Conservation (phyloP, 2,888 invertebrate species). For the Salticus scenicus region DNA sequence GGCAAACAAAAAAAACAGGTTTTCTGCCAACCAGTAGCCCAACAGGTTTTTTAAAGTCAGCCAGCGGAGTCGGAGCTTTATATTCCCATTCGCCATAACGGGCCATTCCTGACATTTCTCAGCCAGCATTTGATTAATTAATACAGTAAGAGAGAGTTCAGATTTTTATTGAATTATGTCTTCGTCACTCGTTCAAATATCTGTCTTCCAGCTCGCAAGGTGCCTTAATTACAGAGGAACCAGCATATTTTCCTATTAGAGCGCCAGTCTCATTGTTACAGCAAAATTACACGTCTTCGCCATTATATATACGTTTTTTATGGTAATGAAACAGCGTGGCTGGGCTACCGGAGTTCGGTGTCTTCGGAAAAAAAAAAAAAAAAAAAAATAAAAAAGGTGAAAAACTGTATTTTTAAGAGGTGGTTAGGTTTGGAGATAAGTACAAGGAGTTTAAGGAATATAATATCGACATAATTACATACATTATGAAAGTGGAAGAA, state of each 20-base stretch:
- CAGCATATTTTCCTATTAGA: constrained; percentile 60
- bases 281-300: constrained; percentile 56
- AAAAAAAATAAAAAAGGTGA: too few species aligned
- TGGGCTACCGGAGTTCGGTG: constrained; percentile 5
- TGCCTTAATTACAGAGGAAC: constrained; percentile 45
- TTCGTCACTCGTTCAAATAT: constrained; percentile 34
- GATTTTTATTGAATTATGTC: constrained; percentile 43
- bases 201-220: constrained; percentile 39
- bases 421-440: too few species aligned
- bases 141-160: background rate
- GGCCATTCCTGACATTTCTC: constrained; percentile 7
- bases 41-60: background rate
- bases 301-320: constrained; percentile 64
- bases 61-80: background rate
- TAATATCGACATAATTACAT: too few species aligned
- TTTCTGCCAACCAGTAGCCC: background rate
- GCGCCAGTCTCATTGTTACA: constrained; percentile 8
- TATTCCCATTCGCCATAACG: constrained; percentile 1
- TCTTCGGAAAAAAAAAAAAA: too few species aligned
- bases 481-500: too few species aligned
- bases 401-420: background rate
- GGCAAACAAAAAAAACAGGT: constrained; percentile 3
- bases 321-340: constrained; percentile 33
- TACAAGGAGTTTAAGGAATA: too few species aligned
- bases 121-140: constrained; percentile 50